phyloP scores from a whole-genome alignment of 2,113 vertebrate species.

The Narcine bancroftii region DNA sequence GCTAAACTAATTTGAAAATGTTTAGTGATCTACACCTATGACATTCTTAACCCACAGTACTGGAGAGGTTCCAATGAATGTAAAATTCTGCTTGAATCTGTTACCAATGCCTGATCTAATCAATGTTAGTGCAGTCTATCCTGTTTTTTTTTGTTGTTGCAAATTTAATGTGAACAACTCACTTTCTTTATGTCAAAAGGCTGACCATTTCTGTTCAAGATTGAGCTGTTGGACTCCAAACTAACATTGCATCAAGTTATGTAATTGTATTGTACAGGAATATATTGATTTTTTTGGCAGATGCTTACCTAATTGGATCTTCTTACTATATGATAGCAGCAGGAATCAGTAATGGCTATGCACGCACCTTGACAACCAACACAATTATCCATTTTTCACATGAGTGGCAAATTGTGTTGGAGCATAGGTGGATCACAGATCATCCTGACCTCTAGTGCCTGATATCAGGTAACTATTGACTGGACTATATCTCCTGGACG shows the following conservation, averaged over 20 bases:
- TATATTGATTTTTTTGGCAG: background rate
- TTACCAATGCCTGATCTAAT: background rate
- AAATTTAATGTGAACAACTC: background rate
- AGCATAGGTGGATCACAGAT: background rate
- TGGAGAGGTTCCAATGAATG: background rate
- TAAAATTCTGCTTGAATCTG: background rate
- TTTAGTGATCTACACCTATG: background rate
- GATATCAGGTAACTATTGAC: background rate
- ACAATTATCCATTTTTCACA: background rate
- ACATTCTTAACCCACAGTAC: background rate
- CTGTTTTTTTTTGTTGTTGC: background rate
- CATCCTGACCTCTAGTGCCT: background rate
- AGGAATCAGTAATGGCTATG: background rate
- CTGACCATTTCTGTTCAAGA: background rate
- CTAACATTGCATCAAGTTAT: background rate
- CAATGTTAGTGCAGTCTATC: background rate
- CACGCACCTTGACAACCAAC: background rate
- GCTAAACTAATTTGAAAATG: no score
- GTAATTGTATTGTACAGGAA: background rate
- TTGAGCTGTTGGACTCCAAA: background rate
- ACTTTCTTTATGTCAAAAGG: background rate
- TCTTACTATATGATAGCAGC: background rate
- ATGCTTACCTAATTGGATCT: no score
- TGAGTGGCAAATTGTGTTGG: background rate
- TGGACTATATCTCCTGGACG: background rate